phyloP scores from a whole-genome alignment of 2,797 vertebrate species.

The Crax fasciolata region DNA sequence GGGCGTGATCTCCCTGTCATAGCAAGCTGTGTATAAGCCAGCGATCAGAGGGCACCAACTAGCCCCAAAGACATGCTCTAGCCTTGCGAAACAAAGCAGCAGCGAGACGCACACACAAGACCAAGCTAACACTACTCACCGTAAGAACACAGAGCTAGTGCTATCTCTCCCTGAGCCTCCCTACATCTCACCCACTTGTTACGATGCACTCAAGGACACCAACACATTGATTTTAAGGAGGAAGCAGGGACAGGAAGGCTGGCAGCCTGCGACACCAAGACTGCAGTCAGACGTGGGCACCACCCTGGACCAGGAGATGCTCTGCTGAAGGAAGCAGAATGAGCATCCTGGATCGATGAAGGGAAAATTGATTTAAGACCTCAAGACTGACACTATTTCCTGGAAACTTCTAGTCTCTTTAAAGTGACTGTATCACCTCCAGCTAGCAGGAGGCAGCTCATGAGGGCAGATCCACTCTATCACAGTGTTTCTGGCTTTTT shows the following conservation, averaged over 20 bases:
- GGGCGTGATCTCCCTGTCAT: background rate
- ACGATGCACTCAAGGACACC: background rate
- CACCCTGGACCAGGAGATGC: background rate
- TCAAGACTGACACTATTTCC: background rate
- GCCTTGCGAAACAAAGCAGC: background rate
- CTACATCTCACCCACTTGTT: accelerated
- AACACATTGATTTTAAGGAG: accelerated
- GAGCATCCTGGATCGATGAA: background rate
- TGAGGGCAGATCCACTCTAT: background rate
- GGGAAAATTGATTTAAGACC: background rate
- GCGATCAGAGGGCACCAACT: background rate
- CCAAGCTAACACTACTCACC: background rate
- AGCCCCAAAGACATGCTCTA: background rate
- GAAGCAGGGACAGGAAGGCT: background rate
- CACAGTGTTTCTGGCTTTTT: background rate
- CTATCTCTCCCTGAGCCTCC: background rate
- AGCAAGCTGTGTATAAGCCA: background rate
- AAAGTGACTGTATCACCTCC: background rate
- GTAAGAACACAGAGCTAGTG: accelerated
- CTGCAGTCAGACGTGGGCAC: background rate
- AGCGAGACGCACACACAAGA: background rate
- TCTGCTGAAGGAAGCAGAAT: background rate
- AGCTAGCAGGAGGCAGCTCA: background rate
- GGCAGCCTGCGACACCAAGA: background rate
- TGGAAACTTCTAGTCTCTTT: background rate